Evolutionary conservation across 2,888 invertebrate genomes (phyloP), one percentile per base, ranked within the genome.

Genomic region (Lasioglossum calceatum): DNA sequence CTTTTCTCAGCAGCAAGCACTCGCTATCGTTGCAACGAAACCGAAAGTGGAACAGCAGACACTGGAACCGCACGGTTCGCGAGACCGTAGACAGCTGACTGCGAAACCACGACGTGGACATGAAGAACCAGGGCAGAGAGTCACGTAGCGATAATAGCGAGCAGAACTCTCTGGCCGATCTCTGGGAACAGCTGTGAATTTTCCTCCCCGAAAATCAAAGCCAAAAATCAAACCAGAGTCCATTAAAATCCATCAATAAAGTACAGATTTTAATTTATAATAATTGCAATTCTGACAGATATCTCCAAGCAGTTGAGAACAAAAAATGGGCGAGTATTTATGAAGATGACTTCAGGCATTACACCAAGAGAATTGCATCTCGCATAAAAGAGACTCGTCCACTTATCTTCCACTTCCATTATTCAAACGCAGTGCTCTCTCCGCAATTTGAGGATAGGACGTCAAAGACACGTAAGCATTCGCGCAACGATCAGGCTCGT

Each of bases 1-100:
- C 23, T 36, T 64, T 64, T 32, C 32, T 36, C 36, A 23, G 32
- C 16, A 10, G 3, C 19, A 8, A 39, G 36, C 71, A 64, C 67
- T 67, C 42, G 4, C 32, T 58, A 64, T 83, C 83, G 19, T 12
- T 42, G 23, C 7, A 61, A 70, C 71, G 71, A 80, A 75, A 79
- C 50, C 47, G 47, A 80, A 47, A 83, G 71, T 32, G 32, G 47
- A 61, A 75, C 71, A 42, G 61, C 39, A n/a, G 75, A 76, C 58
- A 39, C 54, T 32, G 39, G 47, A 39, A 74, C 79, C 70, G 79
- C 71, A 80, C 27, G 27, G 58, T 79, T 61, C 61, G 47, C 79
- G 44, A 47, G 73, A 64, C 54, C 42, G 70, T 54, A 58, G 70
- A 70, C 64, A 50, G 77, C 82, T 44, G 73, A 67, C 72, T 81